Evolutionary conservation across 2,113 vertebrate species (phyloP).

Genomic region (Mus pahari): DNA sequence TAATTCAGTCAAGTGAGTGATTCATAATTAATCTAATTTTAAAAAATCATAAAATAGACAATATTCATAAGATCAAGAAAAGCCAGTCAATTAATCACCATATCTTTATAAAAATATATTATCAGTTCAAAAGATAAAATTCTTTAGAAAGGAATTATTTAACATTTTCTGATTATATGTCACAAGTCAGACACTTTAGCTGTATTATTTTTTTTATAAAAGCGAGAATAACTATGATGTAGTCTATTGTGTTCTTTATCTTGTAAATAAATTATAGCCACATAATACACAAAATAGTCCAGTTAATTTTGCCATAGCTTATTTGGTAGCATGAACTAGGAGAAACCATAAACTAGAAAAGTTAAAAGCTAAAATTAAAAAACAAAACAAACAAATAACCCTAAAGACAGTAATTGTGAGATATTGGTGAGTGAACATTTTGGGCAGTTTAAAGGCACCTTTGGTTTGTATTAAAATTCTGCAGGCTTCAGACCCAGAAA

Average conservation of each 20-base stretch:
- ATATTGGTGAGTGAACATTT: neutral
- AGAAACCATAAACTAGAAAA: neutral
- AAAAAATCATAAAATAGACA: neutral
- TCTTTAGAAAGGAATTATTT: neutral
- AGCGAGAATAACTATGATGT: neutral
- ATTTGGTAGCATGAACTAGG: neutral
- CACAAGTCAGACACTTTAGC: neutral
- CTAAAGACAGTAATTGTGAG: neutral
- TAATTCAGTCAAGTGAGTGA: neutral
- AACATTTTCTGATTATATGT: neutral
- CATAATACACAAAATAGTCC: neutral
- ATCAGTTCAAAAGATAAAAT: neutral
- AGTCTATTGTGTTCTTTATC: neutral
- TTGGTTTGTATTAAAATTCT: too few species aligned
- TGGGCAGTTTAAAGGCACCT: too few species aligned
- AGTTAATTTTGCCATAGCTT: neutral
- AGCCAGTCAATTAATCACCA: neutral
- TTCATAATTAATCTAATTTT: neutral
- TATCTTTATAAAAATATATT: neutral
- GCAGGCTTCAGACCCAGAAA: neutral
- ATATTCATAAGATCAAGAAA: neutral
- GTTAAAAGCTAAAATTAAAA: neutral
- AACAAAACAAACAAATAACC: too few species aligned
- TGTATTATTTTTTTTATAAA: neutral
- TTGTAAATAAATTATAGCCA: neutral